Evolutionary conservation across 2,113 vertebrate species (phyloP).

Genomic region (Heterochromis multidens): DNA sequence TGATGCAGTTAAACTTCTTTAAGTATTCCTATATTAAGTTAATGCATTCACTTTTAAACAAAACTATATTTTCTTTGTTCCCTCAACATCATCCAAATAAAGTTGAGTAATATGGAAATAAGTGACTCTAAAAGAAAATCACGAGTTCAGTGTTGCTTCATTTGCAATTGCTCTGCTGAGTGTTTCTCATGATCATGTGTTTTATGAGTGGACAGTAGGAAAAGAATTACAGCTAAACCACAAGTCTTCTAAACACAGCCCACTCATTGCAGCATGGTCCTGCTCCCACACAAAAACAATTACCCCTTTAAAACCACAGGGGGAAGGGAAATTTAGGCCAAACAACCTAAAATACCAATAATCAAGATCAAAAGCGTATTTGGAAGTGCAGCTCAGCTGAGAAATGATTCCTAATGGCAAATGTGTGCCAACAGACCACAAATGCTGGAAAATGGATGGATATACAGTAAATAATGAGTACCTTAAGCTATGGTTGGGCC

Average conservation of each 20-base stretch:
- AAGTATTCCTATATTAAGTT: neutral
- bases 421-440: conserved; percentile 19
- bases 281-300: conserved; percentile 35
- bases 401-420: neutral
- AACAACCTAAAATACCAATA: conserved; percentile 18
- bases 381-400: conserved; percentile 3
- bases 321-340: neutral
- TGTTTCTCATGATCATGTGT: neutral
- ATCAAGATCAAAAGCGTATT: conserved; percentile 14
- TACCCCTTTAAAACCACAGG: conserved; percentile 10
- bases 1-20: neutral
- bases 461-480: conserved; percentile 38
- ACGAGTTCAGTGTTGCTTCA: neutral
- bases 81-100: neutral
- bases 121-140: neutral
- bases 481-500: neutral
- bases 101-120: neutral
- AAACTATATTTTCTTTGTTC: neutral
- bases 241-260: conserved; percentile 25
- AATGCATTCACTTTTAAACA: neutral
- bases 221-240: conserved; percentile 38
- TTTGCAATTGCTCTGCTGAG: neutral
- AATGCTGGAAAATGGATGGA: conserved; percentile 28
- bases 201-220: conserved; percentile 18
- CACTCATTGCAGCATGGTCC: conserved; percentile 5